Evolutionary conservation across 1,140 invertebrate genomes (phyloP).

Genomic region (Kradibia gibbosae): DNA sequence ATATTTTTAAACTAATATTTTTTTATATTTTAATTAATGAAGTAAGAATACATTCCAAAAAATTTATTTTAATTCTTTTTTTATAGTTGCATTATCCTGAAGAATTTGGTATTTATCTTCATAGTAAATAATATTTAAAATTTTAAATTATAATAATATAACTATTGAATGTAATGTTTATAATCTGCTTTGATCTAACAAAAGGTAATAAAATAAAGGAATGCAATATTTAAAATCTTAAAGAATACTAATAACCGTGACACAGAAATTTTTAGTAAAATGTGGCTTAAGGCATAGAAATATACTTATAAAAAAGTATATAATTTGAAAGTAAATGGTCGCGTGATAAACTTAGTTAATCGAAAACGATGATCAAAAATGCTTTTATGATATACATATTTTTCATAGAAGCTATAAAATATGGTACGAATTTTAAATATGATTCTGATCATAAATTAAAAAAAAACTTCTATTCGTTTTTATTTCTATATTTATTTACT

Average conservation of each 20-base stretch:
- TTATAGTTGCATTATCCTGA: too few species aligned
- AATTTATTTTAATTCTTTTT: too few species aligned
- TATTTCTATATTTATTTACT: neutral
- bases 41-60: too few species aligned
- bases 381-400: neutral
- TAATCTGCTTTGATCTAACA: neutral
- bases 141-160: too few species aligned
- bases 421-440: neutral
- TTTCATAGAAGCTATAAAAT: neutral
- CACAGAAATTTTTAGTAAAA: neutral
- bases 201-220: neutral
- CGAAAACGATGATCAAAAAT: neutral
- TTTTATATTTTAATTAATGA: too few species aligned
- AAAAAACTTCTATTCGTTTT: neutral
- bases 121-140: too few species aligned
- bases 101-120: too few species aligned
- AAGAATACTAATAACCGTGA: neutral
- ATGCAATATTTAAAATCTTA: neutral
- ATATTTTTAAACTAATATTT: too few species aligned
- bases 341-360: constrained; percentile 10
- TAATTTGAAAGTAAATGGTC: constrained; percentile 7
- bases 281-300: neutral
- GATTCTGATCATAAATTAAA: neutral
- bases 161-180: neutral
- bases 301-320: neutral